These are phyloP conservation scores for Anorthoa munda DNA, from an alignment of 2,888 invertebrate genomes.

Conservation along the genomic window DNA sequence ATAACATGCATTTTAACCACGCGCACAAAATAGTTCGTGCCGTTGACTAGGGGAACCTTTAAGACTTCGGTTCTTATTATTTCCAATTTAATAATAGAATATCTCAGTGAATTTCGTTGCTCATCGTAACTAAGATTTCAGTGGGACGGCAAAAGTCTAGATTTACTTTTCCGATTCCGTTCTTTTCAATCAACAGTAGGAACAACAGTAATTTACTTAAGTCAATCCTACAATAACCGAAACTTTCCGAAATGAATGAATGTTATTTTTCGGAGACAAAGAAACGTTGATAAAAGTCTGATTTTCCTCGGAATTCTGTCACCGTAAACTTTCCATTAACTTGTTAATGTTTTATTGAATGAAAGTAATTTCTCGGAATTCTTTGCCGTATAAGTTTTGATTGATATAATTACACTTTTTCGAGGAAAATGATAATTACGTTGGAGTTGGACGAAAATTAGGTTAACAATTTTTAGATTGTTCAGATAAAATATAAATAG, in stretches of 20 bases:
- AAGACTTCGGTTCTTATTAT: neutral
- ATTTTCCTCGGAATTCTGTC: slow-evolving; percentile 18
- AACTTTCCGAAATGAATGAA: neutral
- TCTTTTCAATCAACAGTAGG: neutral
- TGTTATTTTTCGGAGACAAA: slow-evolving; percentile 15
- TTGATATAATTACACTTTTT: slow-evolving; percentile 37
- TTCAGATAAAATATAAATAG: too few species aligned
- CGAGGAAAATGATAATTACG: slow-evolving; percentile 18
- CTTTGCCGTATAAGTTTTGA: slow-evolving; percentile 25
- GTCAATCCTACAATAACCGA: slow-evolving; percentile 4
- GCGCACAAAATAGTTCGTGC: too few species aligned
- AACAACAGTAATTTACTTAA: neutral
- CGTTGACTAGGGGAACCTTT: too few species aligned
- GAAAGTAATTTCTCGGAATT: slow-evolving; percentile 32
- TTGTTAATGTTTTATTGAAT: slow-evolving; percentile 38
- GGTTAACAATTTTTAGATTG: too few species aligned
- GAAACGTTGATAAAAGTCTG: slow-evolving; percentile 1
- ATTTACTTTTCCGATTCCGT: neutral
- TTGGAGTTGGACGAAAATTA: neutral
- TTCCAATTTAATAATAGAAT: neutral
- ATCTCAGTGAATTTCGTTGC: neutral
- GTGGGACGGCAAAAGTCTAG: neutral
- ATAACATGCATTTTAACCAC: too few species aligned
- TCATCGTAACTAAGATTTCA: neutral
- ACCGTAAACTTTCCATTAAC: slow-evolving; percentile 21